Evolutionary conservation across 23 tunicate species (phyloP), one percentile per base, ranked within the genome.

Genomic region (Phallusia fumigata): DNA sequence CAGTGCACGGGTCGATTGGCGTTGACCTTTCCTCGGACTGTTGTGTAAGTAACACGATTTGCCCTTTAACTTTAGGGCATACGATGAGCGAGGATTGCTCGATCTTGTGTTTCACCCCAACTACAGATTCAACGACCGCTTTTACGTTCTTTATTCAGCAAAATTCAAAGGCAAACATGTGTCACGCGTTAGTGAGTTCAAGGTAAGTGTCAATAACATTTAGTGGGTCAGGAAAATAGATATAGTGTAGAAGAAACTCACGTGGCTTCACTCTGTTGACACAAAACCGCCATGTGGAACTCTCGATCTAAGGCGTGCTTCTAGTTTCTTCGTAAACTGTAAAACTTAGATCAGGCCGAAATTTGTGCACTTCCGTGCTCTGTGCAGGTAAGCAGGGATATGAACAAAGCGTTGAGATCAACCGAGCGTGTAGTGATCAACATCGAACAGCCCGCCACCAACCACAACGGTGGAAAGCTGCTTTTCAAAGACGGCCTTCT

Each of bases 91-190:
- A 69, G 97, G 97, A 19, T 45, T 93, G 72, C 97, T 93, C 3
- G 97, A 93, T 79, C 81, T 93, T 8, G 93, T 82, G 30, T 93
- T 93, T 78, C 97, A 93, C 81, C 97, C 97, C 0, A 74, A 93
- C 81, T 93, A 77, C 79, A 76, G 40, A 72, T 30, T 28, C 31
- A 93, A 93, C 77, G 87, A 90, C 0, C 33, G 33, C 16, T 93
- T 93, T 51, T 93, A 88, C 74, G 64, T 88, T 47, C 88, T 84
- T 73, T 93, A 93, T 77, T 53, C 97, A 32, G 6, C 26, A 5
- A 32, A 33, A 64, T 35, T 30, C 31, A 69, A 40, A 3, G 31
- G 81, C n/a, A 32, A 65, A 50, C 83, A 77, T 77, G 84, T 77
- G 51, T 36, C 75, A 15, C 65, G 89, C 33, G 76, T 88, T 32